Percentiles rank a stretch among this genome's conserved stretches.
phyloP scores from a whole-genome alignment of 2,113 vertebrate genomes.

The Falcunculus frontatus region DNA sequence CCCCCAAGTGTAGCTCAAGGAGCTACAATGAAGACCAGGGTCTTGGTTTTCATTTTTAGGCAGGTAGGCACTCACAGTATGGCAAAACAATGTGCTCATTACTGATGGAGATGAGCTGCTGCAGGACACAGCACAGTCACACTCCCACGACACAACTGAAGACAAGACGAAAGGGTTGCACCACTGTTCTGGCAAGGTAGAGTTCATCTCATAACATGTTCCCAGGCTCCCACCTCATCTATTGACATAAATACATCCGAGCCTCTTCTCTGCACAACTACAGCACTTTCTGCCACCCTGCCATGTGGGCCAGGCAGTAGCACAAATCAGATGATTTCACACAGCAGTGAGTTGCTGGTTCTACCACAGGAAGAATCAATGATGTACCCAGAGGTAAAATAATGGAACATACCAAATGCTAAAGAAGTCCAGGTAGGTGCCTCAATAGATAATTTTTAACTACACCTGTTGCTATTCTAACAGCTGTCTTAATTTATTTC shows the following conservation, averaged over 20 bases:
- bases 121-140: neutral
- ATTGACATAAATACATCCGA: neutral
- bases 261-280: neutral
- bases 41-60: neutral
- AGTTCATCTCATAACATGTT: neutral
- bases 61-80: neutral
- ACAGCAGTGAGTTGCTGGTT: neutral
- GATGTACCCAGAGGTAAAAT: accelerated
- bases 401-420: accelerated
- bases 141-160: neutral
- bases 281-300: neutral
- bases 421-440: neutral
- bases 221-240: neutral
- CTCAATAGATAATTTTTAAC: accelerated
- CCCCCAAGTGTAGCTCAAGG: neutral
- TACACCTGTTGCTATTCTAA: neutral
- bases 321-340: accelerated
- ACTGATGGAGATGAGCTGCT: neutral
- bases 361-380: neutral
- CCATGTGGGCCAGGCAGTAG: neutral
- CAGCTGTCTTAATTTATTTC: neutral
- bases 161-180: neutral
- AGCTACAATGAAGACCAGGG: neutral
- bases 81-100: accelerated
- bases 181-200: neutral